A percentile compares a stretch with the other conserved stretches of the same genome.
Evolutionary conservation across 2,888 invertebrate genomes (phyloP).

Genomic region (Pomacea canaliculata): DNA sequence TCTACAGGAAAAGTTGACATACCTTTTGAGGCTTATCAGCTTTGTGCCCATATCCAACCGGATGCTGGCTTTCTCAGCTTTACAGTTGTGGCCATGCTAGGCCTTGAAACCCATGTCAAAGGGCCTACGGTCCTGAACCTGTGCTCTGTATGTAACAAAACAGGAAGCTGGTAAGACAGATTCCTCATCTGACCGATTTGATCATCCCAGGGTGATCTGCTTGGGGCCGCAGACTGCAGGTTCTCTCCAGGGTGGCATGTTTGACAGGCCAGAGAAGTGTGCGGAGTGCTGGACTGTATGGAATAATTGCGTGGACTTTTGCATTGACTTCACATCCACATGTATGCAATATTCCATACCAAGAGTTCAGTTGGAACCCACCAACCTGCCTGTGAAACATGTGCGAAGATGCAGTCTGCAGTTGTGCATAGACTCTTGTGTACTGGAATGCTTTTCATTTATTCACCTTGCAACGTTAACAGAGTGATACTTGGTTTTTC

Average conservation of each 20-base stretch:
- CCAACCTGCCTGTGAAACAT: slow-evolving; percentile 20
- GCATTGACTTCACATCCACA: not conserved
- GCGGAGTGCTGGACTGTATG: slow-evolving; percentile 20
- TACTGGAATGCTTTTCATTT: not conserved
- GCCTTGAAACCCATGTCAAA: not conserved
- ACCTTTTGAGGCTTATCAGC: not conserved
- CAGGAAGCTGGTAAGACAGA: slow-evolving; percentile 12
- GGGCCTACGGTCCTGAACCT: not conserved
- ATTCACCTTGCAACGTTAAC: not conserved
- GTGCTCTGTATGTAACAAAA: not conserved
- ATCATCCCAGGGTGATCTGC: not conserved
- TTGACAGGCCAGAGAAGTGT: slow-evolving; percentile 16
- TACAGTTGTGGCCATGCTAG: not conserved
- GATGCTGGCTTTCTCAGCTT: not conserved
- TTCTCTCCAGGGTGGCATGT: slow-evolving; percentile 13
- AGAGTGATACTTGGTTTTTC: not conserved
- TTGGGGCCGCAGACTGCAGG: slow-evolving; percentile 20
- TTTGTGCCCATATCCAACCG: not conserved
- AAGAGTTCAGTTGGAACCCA: slow-evolving; percentile 13
- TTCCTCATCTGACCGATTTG: not conserved
- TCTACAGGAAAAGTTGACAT: not conserved
- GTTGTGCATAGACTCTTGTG: not conserved
- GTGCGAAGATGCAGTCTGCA: slow-evolving; percentile 24
- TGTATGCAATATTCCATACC: slow-evolving; percentile 22
- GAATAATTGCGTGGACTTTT: slow-evolving; percentile 9